Percentiles rank a stretch among this genome's conserved stretches.
These are phyloP conservation scores for Andrena minutula DNA, from an alignment of 2,888 invertebrate species.

Conservation along the genomic window DNA sequence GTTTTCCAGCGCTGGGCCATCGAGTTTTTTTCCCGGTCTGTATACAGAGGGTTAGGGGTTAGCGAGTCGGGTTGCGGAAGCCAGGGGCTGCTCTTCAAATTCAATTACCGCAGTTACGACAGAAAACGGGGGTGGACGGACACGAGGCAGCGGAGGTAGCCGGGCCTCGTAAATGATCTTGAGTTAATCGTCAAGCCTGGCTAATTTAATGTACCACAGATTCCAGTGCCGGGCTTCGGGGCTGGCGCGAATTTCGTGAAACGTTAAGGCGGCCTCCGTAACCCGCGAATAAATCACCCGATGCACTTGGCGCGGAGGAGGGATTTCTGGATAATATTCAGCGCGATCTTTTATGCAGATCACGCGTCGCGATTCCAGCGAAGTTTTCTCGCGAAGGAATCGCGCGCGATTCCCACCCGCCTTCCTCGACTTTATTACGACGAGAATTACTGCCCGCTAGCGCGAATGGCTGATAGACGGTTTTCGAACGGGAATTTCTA, in stretches of 20 bases:
- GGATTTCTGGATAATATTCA: background rate
- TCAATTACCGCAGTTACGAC: slow-evolving; percentile 64
- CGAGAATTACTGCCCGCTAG: too few species aligned
- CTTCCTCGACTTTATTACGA: too few species aligned
- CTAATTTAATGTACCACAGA: slow-evolving; percentile 60
- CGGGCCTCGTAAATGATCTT: slow-evolving; percentile 70
- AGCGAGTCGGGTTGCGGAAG: slow-evolving; percentile 37
- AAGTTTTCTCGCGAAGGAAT: too few species aligned
- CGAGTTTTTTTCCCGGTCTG: slow-evolving; percentile 11
- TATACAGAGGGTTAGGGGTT: slow-evolving; percentile 22
- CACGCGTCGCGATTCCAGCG: too few species aligned
- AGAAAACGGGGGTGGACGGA: slow-evolving; percentile 37
- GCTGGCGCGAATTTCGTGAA: slow-evolving; percentile 39
- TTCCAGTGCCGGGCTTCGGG: slow-evolving; percentile 28
- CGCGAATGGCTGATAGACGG: too few species aligned
- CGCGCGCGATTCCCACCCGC: too few species aligned
- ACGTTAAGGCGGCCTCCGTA: slow-evolving; percentile 28
- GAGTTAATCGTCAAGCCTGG: slow-evolving; percentile 71
- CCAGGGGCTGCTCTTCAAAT: slow-evolving; percentile 62
- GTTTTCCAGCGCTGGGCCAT: slow-evolving; percentile 6
- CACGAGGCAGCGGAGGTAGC: slow-evolving; percentile 42
- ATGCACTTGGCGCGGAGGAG: too few species aligned
- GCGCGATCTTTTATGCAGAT: background rate
- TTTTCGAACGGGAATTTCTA: slow-evolving; percentile 59
- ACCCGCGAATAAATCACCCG: slow-evolving; percentile 35